phyloP scores from a whole-genome alignment of 1,140 invertebrate species.

The Solen grandis region DNA sequence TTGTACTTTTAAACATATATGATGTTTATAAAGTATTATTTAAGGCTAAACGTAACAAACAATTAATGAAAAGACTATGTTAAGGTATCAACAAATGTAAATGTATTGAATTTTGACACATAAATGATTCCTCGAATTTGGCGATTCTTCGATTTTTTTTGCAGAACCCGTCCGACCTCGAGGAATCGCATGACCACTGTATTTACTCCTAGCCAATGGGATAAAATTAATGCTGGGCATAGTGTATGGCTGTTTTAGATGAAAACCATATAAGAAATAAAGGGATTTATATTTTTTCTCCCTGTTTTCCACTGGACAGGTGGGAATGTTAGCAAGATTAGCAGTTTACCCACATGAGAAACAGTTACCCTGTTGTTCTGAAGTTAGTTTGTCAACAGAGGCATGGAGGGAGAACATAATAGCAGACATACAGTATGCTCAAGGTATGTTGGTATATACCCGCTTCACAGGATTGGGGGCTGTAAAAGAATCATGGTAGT shows the following conservation, averaged over 20 bases:
- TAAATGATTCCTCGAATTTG: too few species aligned
- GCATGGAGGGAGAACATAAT: conserved; percentile 53
- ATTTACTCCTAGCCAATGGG: not conserved
- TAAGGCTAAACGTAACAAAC: too few species aligned
- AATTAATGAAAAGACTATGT: too few species aligned
- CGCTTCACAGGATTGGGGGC: too few species aligned
- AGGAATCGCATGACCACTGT: too few species aligned
- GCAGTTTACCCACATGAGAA: conserved; percentile 21
- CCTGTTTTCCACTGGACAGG: conserved; percentile 1
- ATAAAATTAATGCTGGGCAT: not conserved
- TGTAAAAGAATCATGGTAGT: too few species aligned
- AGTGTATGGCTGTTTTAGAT: not conserved
- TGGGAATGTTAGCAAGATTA: conserved; percentile 38
- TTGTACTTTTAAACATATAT: too few species aligned
- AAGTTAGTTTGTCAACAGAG: conserved; percentile 39
- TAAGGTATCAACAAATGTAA: too few species aligned
- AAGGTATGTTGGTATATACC: conserved; percentile 13
- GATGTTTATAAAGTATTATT: too few species aligned
- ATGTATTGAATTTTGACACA: too few species aligned
- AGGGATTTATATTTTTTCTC: not conserved
- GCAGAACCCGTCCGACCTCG: too few species aligned
- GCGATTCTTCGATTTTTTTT: too few species aligned
- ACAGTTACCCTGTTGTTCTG: conserved; percentile 9
- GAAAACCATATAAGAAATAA: not conserved
- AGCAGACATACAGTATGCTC: conserved; percentile 45